Base-by-base conservation (phyloP, 1,140 invertebrate species). In the Venturia canescens region DNA sequence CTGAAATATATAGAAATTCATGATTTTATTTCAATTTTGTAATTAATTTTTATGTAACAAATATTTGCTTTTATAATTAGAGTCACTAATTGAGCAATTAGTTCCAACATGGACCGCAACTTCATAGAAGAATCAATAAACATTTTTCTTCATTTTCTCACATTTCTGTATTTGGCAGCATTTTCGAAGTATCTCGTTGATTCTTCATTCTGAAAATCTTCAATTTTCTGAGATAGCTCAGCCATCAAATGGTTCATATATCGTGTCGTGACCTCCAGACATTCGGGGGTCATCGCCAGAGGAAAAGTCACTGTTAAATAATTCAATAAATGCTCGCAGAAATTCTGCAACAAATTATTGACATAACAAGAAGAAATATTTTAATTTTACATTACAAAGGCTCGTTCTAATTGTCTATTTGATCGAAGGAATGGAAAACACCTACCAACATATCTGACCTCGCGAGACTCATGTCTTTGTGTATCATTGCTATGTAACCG, bases 401-500 rank as follows among this genome's bases (percentile, higher is more conserved):
- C 18, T 53, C 18, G 13, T 44, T 44, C 13, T 11, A 13, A 44
- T 44, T 34, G 3, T 34, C 7, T 44, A 44, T 44, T 44, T 44
- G 7, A 11, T 44, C 0, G 38, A 44, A 44, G 11, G 78, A 67
- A 82, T 26, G 71, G 29, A 76, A 67, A 81, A 63, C n/a, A 26
- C 75, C 60, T 86, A 87, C 88, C 16, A 31, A 31, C 63, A 88
- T 80, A 81, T 89, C 88, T 38, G 81, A 21, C 50, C 82, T 70
- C 0, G 34, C 23, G 6, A 89, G 76, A 57, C 72, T 70, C 87
- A 89, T 88, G 27, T 89, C 87, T 81, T 89, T 89, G 79, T 89
- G 88, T 31, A 86, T 67, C 87, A 89, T 87, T 15, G 86, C 88
- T 27, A 88, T 53, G 34, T 88, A 88, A 67, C 87, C 86, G 34